These are phyloP conservation scores for Gila robusta DNA, from an alignment of 2,797 vertebrate genomes.

Conservation along the genomic window DNA sequence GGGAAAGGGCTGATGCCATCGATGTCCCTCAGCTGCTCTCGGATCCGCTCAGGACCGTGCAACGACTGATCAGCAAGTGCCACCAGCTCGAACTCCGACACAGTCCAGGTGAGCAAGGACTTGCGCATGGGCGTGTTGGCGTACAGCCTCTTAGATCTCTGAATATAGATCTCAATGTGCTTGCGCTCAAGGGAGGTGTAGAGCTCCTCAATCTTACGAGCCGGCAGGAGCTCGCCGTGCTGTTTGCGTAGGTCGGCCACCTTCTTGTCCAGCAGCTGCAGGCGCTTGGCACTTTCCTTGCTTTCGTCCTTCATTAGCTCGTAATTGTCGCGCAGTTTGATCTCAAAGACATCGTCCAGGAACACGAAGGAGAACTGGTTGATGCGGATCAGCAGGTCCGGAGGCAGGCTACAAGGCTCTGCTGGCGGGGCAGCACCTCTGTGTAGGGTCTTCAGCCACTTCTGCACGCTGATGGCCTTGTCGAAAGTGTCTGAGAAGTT, in stretches of 20 bases:
- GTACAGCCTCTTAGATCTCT: slow-evolving; percentile 94
- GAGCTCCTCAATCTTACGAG: slow-evolving; percentile 97
- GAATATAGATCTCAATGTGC: slow-evolving; percentile 99
- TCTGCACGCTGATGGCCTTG: slow-evolving; percentile 89
- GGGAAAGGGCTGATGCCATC: slow-evolving; percentile 92
- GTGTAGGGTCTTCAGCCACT: slow-evolving; percentile 95
- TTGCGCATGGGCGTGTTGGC: slow-evolving; percentile 96
- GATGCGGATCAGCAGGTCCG: slow-evolving; percentile 88
- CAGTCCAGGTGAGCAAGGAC: slow-evolving; percentile 93
- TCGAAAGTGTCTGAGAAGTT: slow-evolving; percentile 94
- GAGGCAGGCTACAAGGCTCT: slow-evolving; percentile 76
- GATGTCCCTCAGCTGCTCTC: slow-evolving; percentile 89
- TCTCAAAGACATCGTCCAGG: slow-evolving; percentile 94
- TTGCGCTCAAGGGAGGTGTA: slow-evolving; percentile 96
- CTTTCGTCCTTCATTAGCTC: slow-evolving; percentile 99
- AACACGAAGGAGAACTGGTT: slow-evolving; percentile 95
- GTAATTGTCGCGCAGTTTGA: slow-evolving; percentile 97
- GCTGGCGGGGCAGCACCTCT: slow-evolving; percentile 31
- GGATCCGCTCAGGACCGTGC: slow-evolving; percentile 86
- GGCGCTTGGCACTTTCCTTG: slow-evolving; percentile 94
- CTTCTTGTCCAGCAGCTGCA: slow-evolving; percentile 93
- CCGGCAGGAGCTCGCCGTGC: slow-evolving; percentile 94
- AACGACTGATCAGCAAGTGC: slow-evolving; percentile 88
- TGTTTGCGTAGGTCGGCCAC: slow-evolving; percentile 95
- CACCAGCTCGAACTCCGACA: slow-evolving; percentile 88